Evolutionary conservation across 2,797 vertebrate species (phyloP).

Genomic region (Lithobates sylvaticus): DNA sequence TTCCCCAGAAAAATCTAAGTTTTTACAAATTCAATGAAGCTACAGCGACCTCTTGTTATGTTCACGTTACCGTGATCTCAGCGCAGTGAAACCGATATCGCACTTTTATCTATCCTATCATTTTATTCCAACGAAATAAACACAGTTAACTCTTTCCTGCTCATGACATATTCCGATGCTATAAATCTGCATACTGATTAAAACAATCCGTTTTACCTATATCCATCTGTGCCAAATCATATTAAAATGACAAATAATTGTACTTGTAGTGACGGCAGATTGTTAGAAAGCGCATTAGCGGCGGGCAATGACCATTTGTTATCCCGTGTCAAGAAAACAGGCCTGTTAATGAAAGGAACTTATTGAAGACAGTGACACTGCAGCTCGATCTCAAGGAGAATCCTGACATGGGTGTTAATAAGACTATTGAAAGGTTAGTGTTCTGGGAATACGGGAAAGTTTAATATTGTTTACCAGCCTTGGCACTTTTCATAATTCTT

Average conservation of each 20-base stretch:
- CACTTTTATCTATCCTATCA: constrained; percentile 78
- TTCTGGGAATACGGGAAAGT: constrained; percentile 64
- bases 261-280: constrained; percentile 75
- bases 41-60: not conserved
- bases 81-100: constrained; percentile 4
- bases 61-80: constrained; percentile 1
- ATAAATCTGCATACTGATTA: constrained; percentile 86
- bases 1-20: no score
- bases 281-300: constrained; percentile 83
- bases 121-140: constrained; percentile 74
- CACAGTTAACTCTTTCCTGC: constrained; percentile 80
- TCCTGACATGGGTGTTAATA: constrained; percentile 81
- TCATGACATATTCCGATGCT: constrained; percentile 58
- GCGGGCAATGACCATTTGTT: constrained; percentile 80
- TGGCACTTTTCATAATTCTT: constrained; percentile 59
- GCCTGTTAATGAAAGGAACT: constrained; percentile 83
- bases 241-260: constrained; percentile 93
- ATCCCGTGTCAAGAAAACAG: constrained; percentile 84
- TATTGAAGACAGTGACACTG: constrained; percentile 80
- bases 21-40: no score
- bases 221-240: constrained; percentile 78
- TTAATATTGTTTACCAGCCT: constrained; percentile 21
- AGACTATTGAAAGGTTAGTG: constrained; percentile 76
- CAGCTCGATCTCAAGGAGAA: constrained; percentile 73
- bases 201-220: constrained; percentile 76